Evolutionary conservation across 1,140 invertebrate species (phyloP).

Genomic region (Bombus terrestris): DNA sequence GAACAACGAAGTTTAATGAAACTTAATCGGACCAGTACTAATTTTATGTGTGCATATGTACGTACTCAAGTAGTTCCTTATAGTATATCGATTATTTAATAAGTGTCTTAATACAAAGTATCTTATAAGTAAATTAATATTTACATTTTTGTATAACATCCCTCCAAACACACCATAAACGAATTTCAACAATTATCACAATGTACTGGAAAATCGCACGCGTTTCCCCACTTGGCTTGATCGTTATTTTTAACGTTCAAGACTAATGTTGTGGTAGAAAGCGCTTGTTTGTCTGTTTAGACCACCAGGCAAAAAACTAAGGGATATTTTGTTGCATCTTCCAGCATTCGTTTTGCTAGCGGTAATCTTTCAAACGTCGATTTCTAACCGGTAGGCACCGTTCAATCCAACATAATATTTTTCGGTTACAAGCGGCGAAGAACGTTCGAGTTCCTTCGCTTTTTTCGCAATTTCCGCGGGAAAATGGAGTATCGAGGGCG

Average conservation of each 20-base stretch:
- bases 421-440: background rate
- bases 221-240: too few relatives aligned
- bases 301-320: background rate
- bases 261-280: background rate
- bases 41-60: too few relatives aligned
- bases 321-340: background rate
- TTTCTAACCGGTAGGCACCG: background rate
- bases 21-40: too few relatives aligned
- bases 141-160: too few relatives aligned
- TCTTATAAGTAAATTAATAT: too few relatives aligned
- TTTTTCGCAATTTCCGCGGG: slow-evolving; percentile 20
- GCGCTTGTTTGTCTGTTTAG: background rate
- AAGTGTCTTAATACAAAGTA: too few relatives aligned
- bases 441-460: background rate
- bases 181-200: background rate
- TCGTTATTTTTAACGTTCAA: too few relatives aligned
- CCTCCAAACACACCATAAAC: too few relatives aligned
- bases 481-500: slow-evolving; percentile 24
- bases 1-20: too few relatives aligned
- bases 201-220: background rate
- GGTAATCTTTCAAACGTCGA: slow-evolving; percentile 4
- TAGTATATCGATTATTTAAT: too few relatives aligned
- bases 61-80: too few relatives aligned
- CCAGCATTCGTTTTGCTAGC: background rate
- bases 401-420: slow-evolving; percentile 13